Evolutionary conservation across 2,888 invertebrate species (phyloP).

Genomic region (Toxonevra muliebris): DNA sequence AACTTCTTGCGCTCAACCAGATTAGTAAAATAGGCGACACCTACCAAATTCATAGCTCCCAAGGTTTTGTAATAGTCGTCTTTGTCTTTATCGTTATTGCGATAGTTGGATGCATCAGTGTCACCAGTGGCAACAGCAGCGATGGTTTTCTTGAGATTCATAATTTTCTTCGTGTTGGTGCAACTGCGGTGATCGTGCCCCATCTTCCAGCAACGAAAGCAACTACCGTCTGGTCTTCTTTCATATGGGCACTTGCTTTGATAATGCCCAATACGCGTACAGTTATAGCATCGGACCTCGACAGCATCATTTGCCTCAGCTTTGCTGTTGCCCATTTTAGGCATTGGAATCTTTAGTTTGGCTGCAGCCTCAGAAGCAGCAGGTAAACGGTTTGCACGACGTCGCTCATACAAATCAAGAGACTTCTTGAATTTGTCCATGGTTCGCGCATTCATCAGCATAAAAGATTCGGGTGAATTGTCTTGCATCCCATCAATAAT

Average conservation of each 20-base stretch:
- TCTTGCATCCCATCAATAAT: constrained; percentile 28
- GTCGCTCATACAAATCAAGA: constrained; percentile 30
- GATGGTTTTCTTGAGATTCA: not conserved
- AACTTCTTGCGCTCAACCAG: constrained; percentile 23
- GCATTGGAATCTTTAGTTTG: no score
- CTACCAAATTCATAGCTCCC: constrained; percentile 29
- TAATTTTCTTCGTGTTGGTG: no score
- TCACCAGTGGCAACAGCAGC: constrained; percentile 4
- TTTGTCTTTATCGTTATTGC: constrained; percentile 4
- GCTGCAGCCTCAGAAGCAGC: no score
- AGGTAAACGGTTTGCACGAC: constrained; percentile 21
- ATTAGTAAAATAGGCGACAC: constrained; percentile 29
- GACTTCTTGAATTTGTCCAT: constrained; percentile 33
- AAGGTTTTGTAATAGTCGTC: constrained; percentile 3
- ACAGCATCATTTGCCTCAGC: no score
- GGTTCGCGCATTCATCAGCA: constrained; percentile 30
- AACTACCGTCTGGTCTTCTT: no score
- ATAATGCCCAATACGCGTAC: no score
- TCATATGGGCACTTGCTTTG: no score
- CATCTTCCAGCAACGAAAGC: no score
- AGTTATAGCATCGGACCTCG: no score
- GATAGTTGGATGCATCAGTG: not conserved
- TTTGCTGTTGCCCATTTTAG: no score
- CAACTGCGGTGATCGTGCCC: no score
- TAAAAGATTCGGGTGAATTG: constrained; percentile 27